A percentile compares a stretch with the other conserved stretches of the same genome.
Conservation (phyloP, 1,140 invertebrate genomes). For the Drosophila jambulina region DNA sequence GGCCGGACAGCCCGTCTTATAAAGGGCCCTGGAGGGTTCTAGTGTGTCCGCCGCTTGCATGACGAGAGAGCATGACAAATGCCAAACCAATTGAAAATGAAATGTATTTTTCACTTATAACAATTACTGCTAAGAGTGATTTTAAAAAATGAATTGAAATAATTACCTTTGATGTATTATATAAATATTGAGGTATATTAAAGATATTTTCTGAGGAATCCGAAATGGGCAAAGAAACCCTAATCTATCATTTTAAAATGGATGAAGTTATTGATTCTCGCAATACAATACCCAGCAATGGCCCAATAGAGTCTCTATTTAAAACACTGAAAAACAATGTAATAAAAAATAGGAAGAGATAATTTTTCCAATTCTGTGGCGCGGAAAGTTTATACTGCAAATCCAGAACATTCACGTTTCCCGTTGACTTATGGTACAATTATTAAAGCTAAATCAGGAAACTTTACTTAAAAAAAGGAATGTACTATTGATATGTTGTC, state of each 20-base stretch:
- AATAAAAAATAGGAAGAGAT: not conserved
- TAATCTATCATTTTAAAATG: not conserved
- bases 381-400: not conserved
- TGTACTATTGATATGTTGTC: not conserved
- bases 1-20: no score
- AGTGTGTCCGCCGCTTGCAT: no score
- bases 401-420: not conserved
- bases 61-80: not conserved
- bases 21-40: no score
- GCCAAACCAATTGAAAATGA: not conserved
- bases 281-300: slow-evolving; percentile 14
- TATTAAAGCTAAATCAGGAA: no score
- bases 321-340: slow-evolving; percentile 4
- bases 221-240: no score
- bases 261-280: slow-evolving; percentile 6
- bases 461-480: not conserved
- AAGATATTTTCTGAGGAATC: not conserved
- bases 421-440: not conserved
- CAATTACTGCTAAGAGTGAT: not conserved
- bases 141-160: not conserved
- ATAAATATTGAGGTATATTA: no score
- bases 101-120: not conserved
- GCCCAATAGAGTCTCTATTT: not conserved
- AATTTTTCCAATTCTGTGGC: not conserved
- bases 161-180: not conserved